phyloP scores from a whole-genome alignment of 2,888 invertebrate species.

The Dendrolimus houi region DNA sequence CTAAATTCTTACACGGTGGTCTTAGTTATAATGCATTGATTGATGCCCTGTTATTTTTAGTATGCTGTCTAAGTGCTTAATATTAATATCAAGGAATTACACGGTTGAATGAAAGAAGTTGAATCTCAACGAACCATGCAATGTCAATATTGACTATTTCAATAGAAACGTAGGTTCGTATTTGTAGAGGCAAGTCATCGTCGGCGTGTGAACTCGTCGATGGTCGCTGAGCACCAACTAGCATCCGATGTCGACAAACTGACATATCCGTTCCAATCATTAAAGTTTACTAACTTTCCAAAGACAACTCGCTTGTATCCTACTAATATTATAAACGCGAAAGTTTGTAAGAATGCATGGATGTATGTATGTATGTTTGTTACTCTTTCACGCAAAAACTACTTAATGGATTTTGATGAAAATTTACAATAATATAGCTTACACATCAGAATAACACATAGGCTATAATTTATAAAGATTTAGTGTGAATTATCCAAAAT shows the following conservation, averaged over 20 bases:
- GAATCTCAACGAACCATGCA: slow-evolving; percentile 24
- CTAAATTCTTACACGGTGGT: slow-evolving; percentile 40
- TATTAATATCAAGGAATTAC: background rate
- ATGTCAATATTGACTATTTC: slow-evolving; percentile 45
- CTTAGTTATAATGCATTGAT: slow-evolving; percentile 8
- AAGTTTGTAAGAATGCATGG: too few relatives aligned
- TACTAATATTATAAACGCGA: too few relatives aligned
- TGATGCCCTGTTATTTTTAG: background rate
- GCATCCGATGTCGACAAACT: slow-evolving; percentile 50
- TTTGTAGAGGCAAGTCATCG: slow-evolving; percentile 37
- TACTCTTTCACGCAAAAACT: too few relatives aligned
- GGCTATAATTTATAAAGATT: too few relatives aligned
- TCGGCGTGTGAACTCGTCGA: slow-evolving; percentile 46
- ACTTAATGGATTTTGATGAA: too few relatives aligned
- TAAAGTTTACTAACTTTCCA: slow-evolving; percentile 35
- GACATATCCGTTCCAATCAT: slow-evolving; percentile 56
- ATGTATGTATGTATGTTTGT: too few relatives aligned
- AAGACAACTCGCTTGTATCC: slow-evolving; percentile 25
- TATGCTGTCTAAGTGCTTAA: background rate
- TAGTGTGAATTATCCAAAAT: too few relatives aligned
- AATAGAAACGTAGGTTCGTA: slow-evolving; percentile 31
- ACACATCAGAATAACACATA: too few relatives aligned
- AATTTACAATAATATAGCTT: too few relatives aligned
- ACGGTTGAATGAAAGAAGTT: slow-evolving; percentile 2
- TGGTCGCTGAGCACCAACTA: slow-evolving; percentile 23